Evolutionary conservation across 2,113 vertebrate genomes (phyloP), one percentile per base, ranked within the genome.

Genomic region (Phylloscopus whistleri): DNA sequence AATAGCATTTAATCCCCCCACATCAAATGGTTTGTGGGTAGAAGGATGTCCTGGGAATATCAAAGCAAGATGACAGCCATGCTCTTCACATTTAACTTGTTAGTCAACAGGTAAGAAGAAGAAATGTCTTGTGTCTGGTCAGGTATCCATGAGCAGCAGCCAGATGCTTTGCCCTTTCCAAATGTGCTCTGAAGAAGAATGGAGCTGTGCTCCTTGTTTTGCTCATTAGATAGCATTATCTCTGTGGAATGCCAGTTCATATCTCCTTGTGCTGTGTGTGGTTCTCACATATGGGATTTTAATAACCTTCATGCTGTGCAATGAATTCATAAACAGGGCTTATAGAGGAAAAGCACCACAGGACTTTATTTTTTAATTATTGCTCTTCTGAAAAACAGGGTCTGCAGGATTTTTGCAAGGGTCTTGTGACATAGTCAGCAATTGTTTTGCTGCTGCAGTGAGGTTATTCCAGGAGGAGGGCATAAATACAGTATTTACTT

Each of bases 221-320:
- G 97, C 97, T 97, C 98, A 98, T 98, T 98, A 98, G 97, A 97
- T 93, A 97, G 97, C 97, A 97, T 98, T 98, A 98, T 98, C 98
- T 98, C 98, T 96, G 74, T 86, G 93, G 97, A 98, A 98, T 94
- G 92, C 97, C 98, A 98, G 97, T 98, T 98, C 98, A 86, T 98
- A 98, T 98, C 97, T 98, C 97, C 97, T 97, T 97, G 97, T 98
- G 97, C 97, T 85, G 58, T 96, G 95, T 96, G 97, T 95, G 95
- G 95, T 96, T 97, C 97, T 98, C 97, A 98, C 97, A 98, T 98
- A 98, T 96, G 97, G 98, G 97, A 98, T 98, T 98, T 98, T 98
- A 98, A 98, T 98, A 98, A 98, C 98, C 96, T 97, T 96, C 98
- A 77, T 84, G 98, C 98, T 98, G 98, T 91, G 98, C 97, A 98